Percentiles rank a stretch among this genome's conserved stretches.
These are phyloP conservation scores for Pollimyrus isidori DNA, from an alignment of 2,113 vertebrate genomes.

Conservation along the genomic window DNA sequence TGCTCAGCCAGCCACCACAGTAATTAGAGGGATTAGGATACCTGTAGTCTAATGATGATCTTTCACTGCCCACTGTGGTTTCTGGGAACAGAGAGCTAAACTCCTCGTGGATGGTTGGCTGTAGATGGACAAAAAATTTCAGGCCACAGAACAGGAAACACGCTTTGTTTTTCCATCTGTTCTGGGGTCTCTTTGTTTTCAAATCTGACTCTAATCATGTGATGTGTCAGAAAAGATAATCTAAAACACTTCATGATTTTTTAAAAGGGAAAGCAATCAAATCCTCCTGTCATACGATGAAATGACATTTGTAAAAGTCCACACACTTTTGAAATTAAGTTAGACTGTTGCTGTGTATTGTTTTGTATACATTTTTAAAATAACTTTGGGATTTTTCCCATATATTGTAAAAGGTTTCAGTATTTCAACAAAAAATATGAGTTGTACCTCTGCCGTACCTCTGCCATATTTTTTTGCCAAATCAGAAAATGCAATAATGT, in stretches of 20 bases:
- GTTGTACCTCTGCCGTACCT: too few relatives aligned
- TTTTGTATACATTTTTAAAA: not conserved
- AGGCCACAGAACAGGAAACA: not conserved
- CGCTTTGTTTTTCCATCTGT: not conserved
- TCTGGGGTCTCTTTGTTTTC: not conserved
- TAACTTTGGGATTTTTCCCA: not conserved
- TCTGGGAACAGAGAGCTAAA: not conserved
- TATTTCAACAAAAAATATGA: not conserved
- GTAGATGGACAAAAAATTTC: not conserved
- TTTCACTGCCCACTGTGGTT: not conserved
- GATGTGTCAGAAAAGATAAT: not conserved
- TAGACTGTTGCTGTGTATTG: not conserved
- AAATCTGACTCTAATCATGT: not conserved
- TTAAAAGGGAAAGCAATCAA: not conserved
- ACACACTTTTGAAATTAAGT: not conserved
- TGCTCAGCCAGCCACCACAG: not conserved
- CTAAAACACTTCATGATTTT: not conserved
- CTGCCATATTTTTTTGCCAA: not conserved
- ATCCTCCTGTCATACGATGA: not conserved
- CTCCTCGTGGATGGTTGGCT: not conserved
- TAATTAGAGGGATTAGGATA: not conserved
- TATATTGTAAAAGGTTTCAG: not conserved
- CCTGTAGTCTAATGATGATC: not conserved
- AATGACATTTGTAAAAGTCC: not conserved
- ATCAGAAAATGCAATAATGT: not conserved